A percentile compares a stretch with the other conserved stretches of the same genome.
Evolutionary conservation across 35 echinoderm and acorn worm genomes (phyloP).

Genomic region (Diadema setosum): DNA sequence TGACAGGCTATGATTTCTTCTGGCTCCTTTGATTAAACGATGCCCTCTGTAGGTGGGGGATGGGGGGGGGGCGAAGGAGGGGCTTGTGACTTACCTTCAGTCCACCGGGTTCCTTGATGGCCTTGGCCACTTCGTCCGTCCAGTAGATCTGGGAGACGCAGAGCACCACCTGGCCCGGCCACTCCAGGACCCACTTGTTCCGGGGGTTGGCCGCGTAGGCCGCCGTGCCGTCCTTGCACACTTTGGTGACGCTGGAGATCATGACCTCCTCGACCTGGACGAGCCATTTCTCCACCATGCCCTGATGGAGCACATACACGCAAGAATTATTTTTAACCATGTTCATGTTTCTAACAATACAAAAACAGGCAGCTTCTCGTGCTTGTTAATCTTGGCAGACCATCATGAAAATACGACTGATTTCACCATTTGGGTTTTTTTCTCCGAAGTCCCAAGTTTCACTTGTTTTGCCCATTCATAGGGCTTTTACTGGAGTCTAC

Average conservation of each 20-base stretch:
- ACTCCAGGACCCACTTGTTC: conserved; percentile 92
- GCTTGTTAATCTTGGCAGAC: no score
- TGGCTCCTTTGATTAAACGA: no score
- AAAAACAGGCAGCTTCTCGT: no score
- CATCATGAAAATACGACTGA: no score
- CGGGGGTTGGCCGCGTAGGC: conserved; percentile 46
- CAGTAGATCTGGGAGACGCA: conserved; percentile 80
- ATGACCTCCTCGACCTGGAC: conserved; percentile 90
- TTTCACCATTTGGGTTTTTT: no score
- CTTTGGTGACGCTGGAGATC: conserved; percentile 82
- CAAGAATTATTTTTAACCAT: neutral
- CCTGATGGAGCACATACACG: conserved; percentile 6
- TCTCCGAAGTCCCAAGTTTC: no score
- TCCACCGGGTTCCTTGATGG: conserved; percentile 87
- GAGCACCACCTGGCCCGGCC: conserved; percentile 91
- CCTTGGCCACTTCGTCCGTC: conserved; percentile 88
- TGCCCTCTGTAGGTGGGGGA: no score
- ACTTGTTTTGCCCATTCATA: no score
- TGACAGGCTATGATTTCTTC: no score
- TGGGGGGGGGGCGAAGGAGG: no score
- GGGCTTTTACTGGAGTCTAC: no score
- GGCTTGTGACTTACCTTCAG: conserved; percentile 55
- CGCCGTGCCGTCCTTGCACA: conserved; percentile 70
- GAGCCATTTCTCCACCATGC: conserved; percentile 99
- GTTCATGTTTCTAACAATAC: no score